phyloP scores from a whole-genome alignment of 2,113 vertebrate genomes.

The Murina feae region DNA sequence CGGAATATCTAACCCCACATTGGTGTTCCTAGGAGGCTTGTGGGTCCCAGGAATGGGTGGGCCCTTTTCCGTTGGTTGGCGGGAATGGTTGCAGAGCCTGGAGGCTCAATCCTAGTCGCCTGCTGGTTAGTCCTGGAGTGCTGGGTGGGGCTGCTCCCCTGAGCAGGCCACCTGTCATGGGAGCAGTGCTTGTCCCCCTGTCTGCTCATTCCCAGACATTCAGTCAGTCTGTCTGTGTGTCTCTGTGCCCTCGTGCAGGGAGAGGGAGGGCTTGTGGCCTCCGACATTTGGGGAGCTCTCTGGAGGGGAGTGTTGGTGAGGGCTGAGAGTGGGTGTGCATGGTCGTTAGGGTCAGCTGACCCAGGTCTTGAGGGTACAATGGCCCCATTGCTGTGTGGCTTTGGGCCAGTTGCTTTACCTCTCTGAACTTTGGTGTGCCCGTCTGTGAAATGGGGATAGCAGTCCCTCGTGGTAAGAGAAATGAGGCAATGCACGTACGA shows the following conservation, averaged over 20 bases:
- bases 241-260: background rate
- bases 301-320: background rate
- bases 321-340: background rate
- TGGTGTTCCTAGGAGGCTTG: background rate
- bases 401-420: background rate
- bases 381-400: background rate
- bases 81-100: background rate
- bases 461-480: background rate
- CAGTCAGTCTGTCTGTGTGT: background rate
- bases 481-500: fast-evolving
- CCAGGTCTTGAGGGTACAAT: no score
- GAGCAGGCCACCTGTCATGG: background rate
- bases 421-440: background rate
- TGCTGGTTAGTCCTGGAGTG: background rate
- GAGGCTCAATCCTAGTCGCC: background rate
- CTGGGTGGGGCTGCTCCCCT: background rate
- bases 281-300: background rate
- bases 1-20: background rate
- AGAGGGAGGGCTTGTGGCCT: no score
- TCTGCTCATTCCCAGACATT: background rate
- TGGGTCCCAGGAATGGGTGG: background rate
- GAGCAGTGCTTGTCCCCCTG: background rate
- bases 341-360: background rate
- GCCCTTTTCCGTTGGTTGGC: no score
- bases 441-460: background rate